Base-by-base conservation (phyloP, 2,797 vertebrate species). In the Sebastes hubbsi region DNA sequence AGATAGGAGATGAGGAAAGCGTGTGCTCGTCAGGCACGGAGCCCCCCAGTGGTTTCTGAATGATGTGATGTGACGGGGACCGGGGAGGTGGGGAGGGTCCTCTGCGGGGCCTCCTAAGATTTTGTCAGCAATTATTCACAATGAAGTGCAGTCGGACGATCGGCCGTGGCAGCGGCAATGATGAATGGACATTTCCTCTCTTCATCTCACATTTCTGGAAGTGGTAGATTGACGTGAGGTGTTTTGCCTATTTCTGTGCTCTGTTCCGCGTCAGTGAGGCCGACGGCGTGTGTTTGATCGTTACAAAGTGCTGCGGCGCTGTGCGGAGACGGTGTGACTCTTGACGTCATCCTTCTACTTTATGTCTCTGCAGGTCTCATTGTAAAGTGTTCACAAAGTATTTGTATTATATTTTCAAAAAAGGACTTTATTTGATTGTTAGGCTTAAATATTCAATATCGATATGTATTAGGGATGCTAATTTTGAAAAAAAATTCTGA, bases 121-220 rank as follows among this genome's bases (percentile, higher is more conserved):
- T 88, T 86, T 87, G 80, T 92, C 90, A 89, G 87, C 87, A 90
- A 88, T 92, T 90, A 93, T 90, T 92, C 77, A 82, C 78, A 82
- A 79, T 84, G 83, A 87, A 73, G 78, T 77, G 83, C 72, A 71
- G 78, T n/a, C 49, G 83, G 73, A 49, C 5, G 8, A 78, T 78
- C 14, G 61, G 61, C 79, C 49, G 67, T 66, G 77, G 82, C 82
- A 38, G 78, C 18, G 27, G 81, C 58, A 67, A 52, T 72, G 83
- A 81, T 75, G 77, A 84, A 83, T 75, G 84, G 30, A 84, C 67
- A 83, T 88, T 38, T 77, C 32, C 38, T 85, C 68, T 79, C 42
- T 84, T 87, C 69, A 27, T 55, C 62, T 82, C 22, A 22, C 29
- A 59, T 88, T 80, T 86, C 56, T 70, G 60, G 46, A 59, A 49